phyloP scores from a whole-genome alignment of 2,113 vertebrate genomes.

The Leucosticte australis region DNA sequence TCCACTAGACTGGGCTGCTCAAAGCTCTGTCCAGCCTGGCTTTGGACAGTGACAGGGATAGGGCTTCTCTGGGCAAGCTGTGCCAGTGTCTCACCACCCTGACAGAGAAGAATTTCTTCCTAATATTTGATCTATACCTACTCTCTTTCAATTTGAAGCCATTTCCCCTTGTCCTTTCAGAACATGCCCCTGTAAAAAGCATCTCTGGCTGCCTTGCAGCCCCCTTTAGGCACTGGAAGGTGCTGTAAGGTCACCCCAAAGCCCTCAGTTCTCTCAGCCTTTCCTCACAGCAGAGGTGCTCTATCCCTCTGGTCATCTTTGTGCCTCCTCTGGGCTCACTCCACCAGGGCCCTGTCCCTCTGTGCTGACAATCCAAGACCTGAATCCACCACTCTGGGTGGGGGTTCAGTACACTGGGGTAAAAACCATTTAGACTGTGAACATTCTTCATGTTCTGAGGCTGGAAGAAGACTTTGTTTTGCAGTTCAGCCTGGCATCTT shows the following conservation, averaged over 20 bases:
- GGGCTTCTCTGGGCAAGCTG: background rate
- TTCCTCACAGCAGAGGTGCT: background rate
- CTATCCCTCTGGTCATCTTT: background rate
- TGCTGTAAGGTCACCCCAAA: too few relatives aligned
- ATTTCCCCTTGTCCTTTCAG: background rate
- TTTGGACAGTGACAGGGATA: background rate
- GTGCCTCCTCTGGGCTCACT: background rate
- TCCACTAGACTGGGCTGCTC: too few relatives aligned
- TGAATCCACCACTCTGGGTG: rapidly evolving
- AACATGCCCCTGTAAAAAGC: background rate
- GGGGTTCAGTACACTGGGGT: background rate
- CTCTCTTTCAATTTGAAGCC: background rate
- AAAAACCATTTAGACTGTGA: background rate
- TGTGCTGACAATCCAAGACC: background rate
- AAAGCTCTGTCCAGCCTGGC: background rate
- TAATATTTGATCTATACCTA: background rate
- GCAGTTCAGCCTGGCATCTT: background rate
- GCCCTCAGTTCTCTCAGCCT: background rate
- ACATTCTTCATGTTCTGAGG: background rate
- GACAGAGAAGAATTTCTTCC: background rate
- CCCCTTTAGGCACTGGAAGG: background rate
- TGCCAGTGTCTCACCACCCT: background rate
- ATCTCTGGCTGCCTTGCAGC: background rate
- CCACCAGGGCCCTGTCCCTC: background rate
- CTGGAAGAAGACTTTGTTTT: background rate